A percentile compares a stretch with the other conserved stretches of the same genome.
Evolutionary conservation across 2,888 invertebrate genomes (phyloP).

Genomic region (Patella depressa): DNA sequence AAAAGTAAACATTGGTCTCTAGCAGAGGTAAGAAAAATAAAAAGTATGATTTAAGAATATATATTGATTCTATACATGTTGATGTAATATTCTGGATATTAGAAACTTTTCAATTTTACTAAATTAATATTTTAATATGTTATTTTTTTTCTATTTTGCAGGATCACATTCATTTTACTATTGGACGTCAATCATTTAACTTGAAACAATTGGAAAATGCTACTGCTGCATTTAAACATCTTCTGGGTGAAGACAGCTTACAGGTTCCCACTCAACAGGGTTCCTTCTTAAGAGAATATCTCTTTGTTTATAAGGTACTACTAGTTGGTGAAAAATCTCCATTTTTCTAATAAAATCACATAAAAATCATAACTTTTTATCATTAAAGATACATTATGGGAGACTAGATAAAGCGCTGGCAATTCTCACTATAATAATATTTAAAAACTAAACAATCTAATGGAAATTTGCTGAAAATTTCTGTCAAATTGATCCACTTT

Average conservation of each 20-base stretch:
- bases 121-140: neutral
- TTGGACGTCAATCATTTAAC: constrained; percentile 90
- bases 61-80: neutral
- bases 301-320: constrained; percentile 85
- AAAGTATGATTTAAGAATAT: neutral
- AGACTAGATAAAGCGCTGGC: too few relatives aligned
- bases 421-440: too few relatives aligned
- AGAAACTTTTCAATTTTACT: neutral
- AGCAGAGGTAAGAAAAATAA: constrained; percentile 77
- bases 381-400: too few relatives aligned
- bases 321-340: too few relatives aligned
- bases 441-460: too few relatives aligned
- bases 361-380: too few relatives aligned
- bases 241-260: constrained; percentile 73
- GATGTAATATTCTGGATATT: neutral
- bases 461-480: too few relatives aligned
- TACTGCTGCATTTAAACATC: constrained; percentile 82
- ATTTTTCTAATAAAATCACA: too few relatives aligned
- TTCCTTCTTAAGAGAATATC: constrained; percentile 87
- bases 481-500: too few relatives aligned
- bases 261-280: constrained; percentile 70
- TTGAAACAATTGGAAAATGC: constrained; percentile 82
- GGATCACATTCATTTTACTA: constrained; percentile 95
- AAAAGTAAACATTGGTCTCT: constrained; percentile 87
- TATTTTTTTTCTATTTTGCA: constrained; percentile 37